A percentile compares a stretch with the other conserved stretches of the same genome.
Conservation (phyloP, 2,888 invertebrate genomes). For the Nebria brevicollis region DNA sequence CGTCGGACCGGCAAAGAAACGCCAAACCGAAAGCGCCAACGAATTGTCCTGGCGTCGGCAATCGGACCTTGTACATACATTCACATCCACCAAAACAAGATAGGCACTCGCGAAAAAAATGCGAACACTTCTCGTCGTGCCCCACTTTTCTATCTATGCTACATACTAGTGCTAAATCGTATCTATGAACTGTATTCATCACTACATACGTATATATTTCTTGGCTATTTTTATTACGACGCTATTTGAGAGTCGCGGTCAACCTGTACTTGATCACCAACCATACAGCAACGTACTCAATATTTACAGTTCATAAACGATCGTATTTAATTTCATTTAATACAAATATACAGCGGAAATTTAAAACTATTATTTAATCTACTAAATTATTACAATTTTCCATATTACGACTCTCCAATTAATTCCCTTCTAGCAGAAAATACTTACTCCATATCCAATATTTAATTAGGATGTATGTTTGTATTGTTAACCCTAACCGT, state of each 20-base stretch:
- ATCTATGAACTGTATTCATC: not conserved
- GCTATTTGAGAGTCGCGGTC: not conserved
- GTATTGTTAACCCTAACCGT: too few species aligned
- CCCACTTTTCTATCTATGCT: not conserved
- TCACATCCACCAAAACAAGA: not conserved
- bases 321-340: too few species aligned
- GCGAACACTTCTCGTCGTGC: not conserved
- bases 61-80: constrained; percentile 3
- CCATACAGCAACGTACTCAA: not conserved
- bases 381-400: too few species aligned
- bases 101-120: not conserved
- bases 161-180: not conserved
- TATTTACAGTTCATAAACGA: too few species aligned
- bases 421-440: too few species aligned
- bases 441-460: too few species aligned
- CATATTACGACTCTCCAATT: too few species aligned
- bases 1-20: constrained; percentile 12
- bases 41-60: not conserved
- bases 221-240: not conserved
- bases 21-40: not conserved
- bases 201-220: not conserved
- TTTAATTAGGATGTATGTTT: too few species aligned
- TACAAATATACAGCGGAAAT: too few species aligned
- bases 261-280: too few species aligned
- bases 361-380: too few species aligned